Conservation (phyloP, 2,797 vertebrate species). For the Sparus aurata region DNA sequence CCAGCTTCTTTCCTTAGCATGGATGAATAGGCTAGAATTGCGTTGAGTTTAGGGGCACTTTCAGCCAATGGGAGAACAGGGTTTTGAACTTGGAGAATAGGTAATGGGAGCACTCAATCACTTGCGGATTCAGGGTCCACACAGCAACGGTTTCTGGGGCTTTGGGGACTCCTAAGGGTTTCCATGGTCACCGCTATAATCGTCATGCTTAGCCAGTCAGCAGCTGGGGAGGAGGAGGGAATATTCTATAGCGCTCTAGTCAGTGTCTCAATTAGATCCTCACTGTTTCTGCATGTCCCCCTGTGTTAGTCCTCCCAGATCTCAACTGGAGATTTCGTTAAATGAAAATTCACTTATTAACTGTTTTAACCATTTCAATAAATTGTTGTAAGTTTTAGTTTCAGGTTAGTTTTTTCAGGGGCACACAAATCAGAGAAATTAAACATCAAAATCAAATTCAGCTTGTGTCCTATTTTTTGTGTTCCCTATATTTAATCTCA, state of each 20-base stretch:
- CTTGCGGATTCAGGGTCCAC: slow-evolving; percentile 22
- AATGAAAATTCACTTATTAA: slow-evolving; percentile 10
- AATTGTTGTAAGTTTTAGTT: no score
- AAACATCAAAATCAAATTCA: no score
- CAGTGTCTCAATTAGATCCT: slow-evolving; percentile 49
- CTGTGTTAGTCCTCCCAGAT: neutral
- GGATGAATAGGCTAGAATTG: no score
- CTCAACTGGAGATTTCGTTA: neutral
- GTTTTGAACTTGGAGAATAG: neutral
- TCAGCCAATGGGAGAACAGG: no score
- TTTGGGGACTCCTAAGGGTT: slow-evolving; percentile 60
- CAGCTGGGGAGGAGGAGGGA: neutral
- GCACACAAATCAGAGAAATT: no score
- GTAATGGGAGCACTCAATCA: slow-evolving; percentile 58
- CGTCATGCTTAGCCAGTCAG: slow-evolving; percentile 44
- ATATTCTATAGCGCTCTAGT: slow-evolving; percentile 13
- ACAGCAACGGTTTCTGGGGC: slow-evolving; percentile 52
- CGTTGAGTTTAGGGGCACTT: no score
- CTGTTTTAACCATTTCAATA: neutral
- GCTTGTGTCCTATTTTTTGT: no score
- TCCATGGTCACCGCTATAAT: slow-evolving; percentile 70
- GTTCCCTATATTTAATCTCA: no score
- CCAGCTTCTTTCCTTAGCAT: no score
- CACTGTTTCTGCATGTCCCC: neutral
- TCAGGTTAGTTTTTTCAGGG: neutral